Conservation (phyloP, 2,113 vertebrate genomes). For the Tetrax tetrax region DNA sequence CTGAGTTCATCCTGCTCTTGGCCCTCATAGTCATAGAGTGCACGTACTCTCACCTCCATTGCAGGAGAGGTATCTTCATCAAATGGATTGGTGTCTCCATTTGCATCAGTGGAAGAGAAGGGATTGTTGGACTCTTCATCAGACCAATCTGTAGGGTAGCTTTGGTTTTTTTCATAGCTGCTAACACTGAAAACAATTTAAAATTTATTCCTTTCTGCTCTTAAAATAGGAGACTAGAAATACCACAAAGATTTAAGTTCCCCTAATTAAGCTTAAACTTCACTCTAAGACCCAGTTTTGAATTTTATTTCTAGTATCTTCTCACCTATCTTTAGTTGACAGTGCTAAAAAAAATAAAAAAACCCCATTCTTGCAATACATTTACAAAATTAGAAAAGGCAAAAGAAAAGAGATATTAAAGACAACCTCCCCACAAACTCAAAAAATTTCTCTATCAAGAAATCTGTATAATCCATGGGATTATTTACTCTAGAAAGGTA, state of each 20-base stretch:
- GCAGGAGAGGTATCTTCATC: conserved; percentile 84
- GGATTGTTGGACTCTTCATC: conserved; percentile 93
- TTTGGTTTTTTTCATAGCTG: conserved; percentile 86
- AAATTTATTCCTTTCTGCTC: neutral
- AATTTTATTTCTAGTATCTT: neutral
- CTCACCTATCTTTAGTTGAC: neutral
- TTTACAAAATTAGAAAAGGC: neutral
- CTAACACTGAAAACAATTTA: conserved; percentile 74
- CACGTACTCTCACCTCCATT: conserved; percentile 86
- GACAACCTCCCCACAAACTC: neutral
- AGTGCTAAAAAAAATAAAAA: neutral
- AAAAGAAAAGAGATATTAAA: neutral
- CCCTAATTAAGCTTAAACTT: neutral
- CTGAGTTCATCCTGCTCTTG: conserved; percentile 98
- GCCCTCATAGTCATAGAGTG: conserved; percentile 95
- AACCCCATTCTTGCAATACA: neutral
- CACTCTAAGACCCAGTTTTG: neutral
- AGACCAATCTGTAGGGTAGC: conserved; percentile 85
- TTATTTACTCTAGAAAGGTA: neutral
- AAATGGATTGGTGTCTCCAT: conserved; percentile 92
- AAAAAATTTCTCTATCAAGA: neutral
- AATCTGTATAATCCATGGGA: neutral
- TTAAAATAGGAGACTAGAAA: neutral
- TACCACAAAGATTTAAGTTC: neutral
- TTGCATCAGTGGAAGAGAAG: conserved; percentile 84